A percentile compares a stretch with the other conserved stretches of the same genome.
phyloP scores from a whole-genome alignment of 2,113 vertebrate species.

The Amphiprion percula region DNA sequence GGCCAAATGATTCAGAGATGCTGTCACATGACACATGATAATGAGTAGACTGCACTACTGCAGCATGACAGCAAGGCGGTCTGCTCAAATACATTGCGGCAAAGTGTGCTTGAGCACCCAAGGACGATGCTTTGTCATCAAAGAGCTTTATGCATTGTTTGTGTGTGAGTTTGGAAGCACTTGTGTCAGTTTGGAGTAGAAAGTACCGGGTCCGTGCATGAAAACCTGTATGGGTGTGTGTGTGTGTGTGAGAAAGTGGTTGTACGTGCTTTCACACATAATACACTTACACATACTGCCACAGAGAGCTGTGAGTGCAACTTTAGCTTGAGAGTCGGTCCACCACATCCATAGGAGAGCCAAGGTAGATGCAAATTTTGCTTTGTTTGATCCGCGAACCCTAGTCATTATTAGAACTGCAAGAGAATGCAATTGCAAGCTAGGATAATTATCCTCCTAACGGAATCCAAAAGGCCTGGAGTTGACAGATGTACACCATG shows the following conservation, averaged over 20 bases:
- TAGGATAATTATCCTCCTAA: constrained; percentile 39
- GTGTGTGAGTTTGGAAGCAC: not conserved
- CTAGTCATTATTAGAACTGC: constrained; percentile 21
- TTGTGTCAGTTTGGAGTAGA: not conserved
- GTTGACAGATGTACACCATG: constrained; percentile 36
- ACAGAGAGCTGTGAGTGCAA: constrained; percentile 40
- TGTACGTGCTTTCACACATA: constrained; percentile 34
- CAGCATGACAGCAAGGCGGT: constrained; percentile 67
- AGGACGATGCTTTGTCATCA: constrained; percentile 67
- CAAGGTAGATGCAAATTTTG: constrained; percentile 27
- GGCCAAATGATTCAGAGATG: constrained; percentile 79
- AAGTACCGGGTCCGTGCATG: not conserved
- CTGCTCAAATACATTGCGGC: constrained; percentile 66
- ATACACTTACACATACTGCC: constrained; percentile 44
- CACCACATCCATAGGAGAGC: constrained; percentile 38
- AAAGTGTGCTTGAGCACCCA: constrained; percentile 62
- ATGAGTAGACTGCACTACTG: constrained; percentile 69
- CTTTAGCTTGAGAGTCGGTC: constrained; percentile 28
- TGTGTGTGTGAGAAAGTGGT: constrained; percentile 6
- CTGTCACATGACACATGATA: constrained; percentile 78
- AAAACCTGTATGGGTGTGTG: constrained; percentile 3
- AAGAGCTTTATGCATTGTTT: constrained; percentile 21
- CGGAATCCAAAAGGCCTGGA: constrained; percentile 33
- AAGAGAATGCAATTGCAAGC: constrained; percentile 14
- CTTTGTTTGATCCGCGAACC: constrained; percentile 46